These are phyloP conservation scores for Coracopsis vasa DNA, from an alignment of 2,113 vertebrate genomes.

Conservation along the genomic window DNA sequence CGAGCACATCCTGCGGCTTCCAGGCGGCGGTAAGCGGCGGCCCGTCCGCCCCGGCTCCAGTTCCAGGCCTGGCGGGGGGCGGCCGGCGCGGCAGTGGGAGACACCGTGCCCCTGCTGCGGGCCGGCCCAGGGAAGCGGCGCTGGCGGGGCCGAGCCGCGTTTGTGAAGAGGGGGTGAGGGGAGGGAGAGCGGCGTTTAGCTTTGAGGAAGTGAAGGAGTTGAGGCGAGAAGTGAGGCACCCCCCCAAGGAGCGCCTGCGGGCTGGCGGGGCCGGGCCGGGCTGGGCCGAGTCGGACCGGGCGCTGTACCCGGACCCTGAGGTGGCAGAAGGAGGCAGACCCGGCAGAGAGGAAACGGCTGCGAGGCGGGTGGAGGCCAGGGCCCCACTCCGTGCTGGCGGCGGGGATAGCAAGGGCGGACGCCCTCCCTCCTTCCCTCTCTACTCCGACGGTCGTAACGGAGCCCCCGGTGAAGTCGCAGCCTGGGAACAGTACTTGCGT, in stretches of 20 bases:
- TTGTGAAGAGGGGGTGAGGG: not conserved
- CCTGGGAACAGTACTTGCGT: no score
- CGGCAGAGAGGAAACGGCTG: no score
- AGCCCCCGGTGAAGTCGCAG: not conserved
- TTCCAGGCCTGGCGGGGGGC: not conserved
- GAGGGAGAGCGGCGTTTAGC: not conserved
- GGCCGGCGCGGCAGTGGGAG: not conserved
- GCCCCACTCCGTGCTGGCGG: not conserved
- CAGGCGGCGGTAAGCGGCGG: conserved; percentile 24
- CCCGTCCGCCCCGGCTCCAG: not conserved
- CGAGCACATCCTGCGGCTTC: not conserved
- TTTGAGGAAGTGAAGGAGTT: not conserved
- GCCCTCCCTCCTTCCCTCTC: not conserved
- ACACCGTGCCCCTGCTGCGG: not conserved
- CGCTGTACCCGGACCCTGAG: not conserved
- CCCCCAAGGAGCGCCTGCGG: not conserved
- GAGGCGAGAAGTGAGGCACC: not conserved
- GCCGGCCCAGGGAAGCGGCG: not conserved
- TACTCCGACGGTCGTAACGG: not conserved
- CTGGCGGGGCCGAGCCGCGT: not conserved
- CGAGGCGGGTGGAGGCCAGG: not conserved
- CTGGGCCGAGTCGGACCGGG: not conserved
- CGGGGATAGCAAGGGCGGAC: not conserved
- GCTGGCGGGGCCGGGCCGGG: not conserved
- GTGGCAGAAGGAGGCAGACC: not conserved